Base-by-base conservation (phyloP, 2,797 vertebrate species). In the Sebastes aleutianus region DNA sequence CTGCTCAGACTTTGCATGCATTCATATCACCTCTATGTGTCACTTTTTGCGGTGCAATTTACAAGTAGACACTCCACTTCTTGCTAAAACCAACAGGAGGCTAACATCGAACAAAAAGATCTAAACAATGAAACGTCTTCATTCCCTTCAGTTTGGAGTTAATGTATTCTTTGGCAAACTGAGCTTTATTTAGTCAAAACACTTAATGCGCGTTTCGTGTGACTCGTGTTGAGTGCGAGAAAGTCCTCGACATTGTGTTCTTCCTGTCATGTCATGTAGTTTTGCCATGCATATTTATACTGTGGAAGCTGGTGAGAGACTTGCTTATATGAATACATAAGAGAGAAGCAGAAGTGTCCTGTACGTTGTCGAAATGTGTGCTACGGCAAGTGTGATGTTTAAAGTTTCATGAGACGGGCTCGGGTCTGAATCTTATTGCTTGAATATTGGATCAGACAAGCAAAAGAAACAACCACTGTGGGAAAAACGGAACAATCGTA, bases 381-480 rank as follows among this genome's bases (percentile, higher is more conserved):
- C 69, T 32, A 43, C 34, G 62, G 66, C 70, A 64, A 83, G 76
- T 72, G 74, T 27, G 27, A 62, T 67, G 43, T 81, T 91, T 71
- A 90, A 92, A 88, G 69, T 91, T 92, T 80, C n/a, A 89, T 80
- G 80, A 86, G 32, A 22, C 57, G 34, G 74, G n/a, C 27, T 8
- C 0, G 24, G 24, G 61, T 85, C 63, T 82, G 31, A 88, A 81
- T 88, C 62, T 7, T 63, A 6, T 16, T 62, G 70, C 74, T 70
- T 68, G 76, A 90, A 86, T 87, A 87, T 83, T 81, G 56, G 53
- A 89, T 89, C 84, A 77, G 87, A 87, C 87, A 85, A 86, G 83
- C 72, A 63, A 85, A 79, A 83, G 56, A 66, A 87, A 80, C 81
- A 89, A 83, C 53, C 77, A 43, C 80, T 56, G 2, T 56, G 76